phyloP scores from a whole-genome alignment of 2,888 invertebrate species.

The Megaustenia siamemsis region DNA sequence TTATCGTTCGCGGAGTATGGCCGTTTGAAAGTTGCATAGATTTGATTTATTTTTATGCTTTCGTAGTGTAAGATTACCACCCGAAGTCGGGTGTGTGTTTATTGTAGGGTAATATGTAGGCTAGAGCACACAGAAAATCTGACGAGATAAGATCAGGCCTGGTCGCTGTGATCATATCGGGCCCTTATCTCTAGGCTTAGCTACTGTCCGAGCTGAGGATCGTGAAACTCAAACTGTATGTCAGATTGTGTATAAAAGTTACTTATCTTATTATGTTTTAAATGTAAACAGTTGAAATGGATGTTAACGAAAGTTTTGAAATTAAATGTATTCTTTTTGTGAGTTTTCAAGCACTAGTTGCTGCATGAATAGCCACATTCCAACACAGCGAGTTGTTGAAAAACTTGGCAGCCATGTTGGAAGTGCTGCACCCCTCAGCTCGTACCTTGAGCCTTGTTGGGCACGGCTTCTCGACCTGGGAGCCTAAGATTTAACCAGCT shows the following conservation, averaged over 20 bases:
- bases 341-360: not conserved
- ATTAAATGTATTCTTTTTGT: not conserved
- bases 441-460: no score
- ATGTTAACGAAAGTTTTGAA: not conserved
- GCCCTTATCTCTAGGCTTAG: no score
- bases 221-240: not conserved
- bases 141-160: not conserved
- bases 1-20: no score
- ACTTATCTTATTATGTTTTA: not conserved
- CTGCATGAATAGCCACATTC: slow-evolving; percentile 17
- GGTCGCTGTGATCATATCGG: slow-evolving; percentile 26
- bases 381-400: not conserved
- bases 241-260: slow-evolving; percentile 3
- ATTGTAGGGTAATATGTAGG: not conserved
- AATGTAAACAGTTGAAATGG: not conserved
- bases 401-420: slow-evolving; percentile 67
- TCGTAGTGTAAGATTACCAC: not conserved
- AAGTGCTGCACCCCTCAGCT: slow-evolving; percentile 51
- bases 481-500: no score
- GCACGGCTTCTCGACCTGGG: no score
- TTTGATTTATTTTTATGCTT: not conserved
- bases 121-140: not conserved
- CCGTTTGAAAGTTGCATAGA: not conserved
- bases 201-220: slow-evolving; percentile 11
- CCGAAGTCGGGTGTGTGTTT: not conserved